phyloP scores from a whole-genome alignment of 2,797 vertebrate genomes.

The Odontamblyopus rebecca region DNA sequence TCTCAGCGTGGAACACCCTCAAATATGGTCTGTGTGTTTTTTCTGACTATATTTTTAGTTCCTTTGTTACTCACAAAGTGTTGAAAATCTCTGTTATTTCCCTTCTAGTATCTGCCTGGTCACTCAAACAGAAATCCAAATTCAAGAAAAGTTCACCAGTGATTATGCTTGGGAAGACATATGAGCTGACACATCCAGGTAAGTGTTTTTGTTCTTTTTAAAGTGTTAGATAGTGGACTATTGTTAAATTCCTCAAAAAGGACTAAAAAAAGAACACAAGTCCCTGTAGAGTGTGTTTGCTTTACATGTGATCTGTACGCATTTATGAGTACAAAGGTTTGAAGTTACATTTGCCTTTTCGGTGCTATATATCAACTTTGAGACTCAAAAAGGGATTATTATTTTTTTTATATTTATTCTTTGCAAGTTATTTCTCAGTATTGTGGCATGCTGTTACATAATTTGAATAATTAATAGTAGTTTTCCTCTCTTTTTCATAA shows the following conservation, averaged over 20 bases:
- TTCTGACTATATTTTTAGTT: not conserved
- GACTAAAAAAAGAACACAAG: not conserved
- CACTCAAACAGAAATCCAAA: slow-evolving; percentile 82
- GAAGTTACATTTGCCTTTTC: not conserved
- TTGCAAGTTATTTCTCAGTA: too few relatives aligned
- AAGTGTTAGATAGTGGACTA: not conserved
- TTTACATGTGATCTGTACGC: not conserved
- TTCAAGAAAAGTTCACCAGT: slow-evolving; percentile 84
- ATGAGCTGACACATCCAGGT: slow-evolving; percentile 80
- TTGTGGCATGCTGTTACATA: too few relatives aligned
- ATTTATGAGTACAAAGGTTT: not conserved
- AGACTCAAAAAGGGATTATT: too few relatives aligned
- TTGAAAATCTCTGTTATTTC: not conserved
- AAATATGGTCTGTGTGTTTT: slow-evolving; percentile 82
- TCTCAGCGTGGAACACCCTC: slow-evolving; percentile 88
- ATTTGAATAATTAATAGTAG: too few relatives aligned
- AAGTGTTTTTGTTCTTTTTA: slow-evolving; percentile 8
- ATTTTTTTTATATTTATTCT: too few relatives aligned
- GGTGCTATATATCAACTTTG: too few relatives aligned
- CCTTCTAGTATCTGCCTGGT: slow-evolving; percentile 75
- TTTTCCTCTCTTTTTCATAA: too few relatives aligned
- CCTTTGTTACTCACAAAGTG: not conserved
- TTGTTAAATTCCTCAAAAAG: not conserved
- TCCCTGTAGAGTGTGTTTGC: not conserved
- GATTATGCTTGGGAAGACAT: slow-evolving; percentile 81